Conservation (phyloP, 2,113 vertebrate genomes). For the Hassar affinis region DNA sequence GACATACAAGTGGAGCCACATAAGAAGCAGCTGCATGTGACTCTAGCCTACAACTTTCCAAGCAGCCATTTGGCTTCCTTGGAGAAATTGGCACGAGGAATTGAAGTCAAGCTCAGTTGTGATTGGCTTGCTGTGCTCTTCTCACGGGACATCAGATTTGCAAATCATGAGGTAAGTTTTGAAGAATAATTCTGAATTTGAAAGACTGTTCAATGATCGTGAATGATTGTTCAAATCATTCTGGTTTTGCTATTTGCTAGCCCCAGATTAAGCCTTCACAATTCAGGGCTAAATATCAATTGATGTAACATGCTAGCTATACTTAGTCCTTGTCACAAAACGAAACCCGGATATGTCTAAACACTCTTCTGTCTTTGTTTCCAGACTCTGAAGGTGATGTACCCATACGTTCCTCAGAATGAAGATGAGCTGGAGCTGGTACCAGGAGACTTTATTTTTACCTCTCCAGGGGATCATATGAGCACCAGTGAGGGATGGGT, state of each 20-base stretch:
- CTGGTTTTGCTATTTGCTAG: neutral
- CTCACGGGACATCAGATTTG: constrained; percentile 93
- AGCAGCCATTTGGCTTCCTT: constrained; percentile 82
- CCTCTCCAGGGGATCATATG: constrained; percentile 87
- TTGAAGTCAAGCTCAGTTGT: constrained; percentile 86
- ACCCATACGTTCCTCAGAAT: constrained; percentile 93
- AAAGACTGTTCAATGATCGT: neutral
- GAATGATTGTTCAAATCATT: neutral
- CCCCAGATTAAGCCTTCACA: neutral
- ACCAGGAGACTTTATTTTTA: constrained; percentile 93
- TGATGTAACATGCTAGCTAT: neutral
- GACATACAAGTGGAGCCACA: constrained; percentile 93
- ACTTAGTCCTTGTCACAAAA: neutral
- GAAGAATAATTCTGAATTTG: neutral
- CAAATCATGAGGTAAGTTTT: constrained; percentile 86
- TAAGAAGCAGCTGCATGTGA: constrained; percentile 97
- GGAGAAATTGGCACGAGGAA: constrained; percentile 88
- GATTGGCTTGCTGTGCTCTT: constrained; percentile 93
- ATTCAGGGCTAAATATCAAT: neutral
- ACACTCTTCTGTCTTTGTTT: neutral
- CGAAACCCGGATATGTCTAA: neutral
- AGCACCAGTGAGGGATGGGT: constrained; percentile 95
- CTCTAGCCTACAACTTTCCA: constrained; percentile 96
- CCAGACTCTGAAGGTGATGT: constrained; percentile 93
- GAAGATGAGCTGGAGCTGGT: constrained; percentile 94